These are phyloP conservation scores for Lasioglossum baleicum DNA, from an alignment of 1,140 invertebrate genomes.

Conservation along the genomic window DNA sequence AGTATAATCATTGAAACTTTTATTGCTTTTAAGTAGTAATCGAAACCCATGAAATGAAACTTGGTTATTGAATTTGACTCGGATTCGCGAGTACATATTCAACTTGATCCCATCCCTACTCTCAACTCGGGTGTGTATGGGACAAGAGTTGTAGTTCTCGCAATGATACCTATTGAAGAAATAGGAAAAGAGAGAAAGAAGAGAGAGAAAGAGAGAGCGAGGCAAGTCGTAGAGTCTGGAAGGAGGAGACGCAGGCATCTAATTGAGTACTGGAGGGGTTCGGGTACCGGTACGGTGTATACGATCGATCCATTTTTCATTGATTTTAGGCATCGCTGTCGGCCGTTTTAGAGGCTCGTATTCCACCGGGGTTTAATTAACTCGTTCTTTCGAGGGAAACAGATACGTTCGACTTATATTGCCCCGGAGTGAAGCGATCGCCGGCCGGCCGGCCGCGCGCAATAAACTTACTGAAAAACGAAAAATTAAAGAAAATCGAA, in stretches of 20 bases:
- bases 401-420: conserved; percentile 19
- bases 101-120: no score
- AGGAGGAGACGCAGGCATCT: background rate
- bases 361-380: conserved; percentile 33
- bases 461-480: conserved; percentile 26
- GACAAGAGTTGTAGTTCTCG: no score
- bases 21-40: no score
- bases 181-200: no score
- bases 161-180: no score
- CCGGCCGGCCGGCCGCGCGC: background rate
- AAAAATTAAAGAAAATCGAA: background rate
- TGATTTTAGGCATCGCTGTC: conserved; percentile 26
- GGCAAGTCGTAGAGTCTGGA: background rate
- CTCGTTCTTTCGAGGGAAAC: conserved; percentile 24
- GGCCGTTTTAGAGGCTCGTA: conserved; percentile 7
- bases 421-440: background rate
- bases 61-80: no score
- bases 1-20: no score
- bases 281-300: background rate
- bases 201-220: no score
- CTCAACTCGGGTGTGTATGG: no score
- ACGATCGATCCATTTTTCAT: conserved; percentile 31
- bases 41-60: no score
- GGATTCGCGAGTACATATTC: no score
- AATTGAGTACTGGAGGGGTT: background rate